Evolutionary conservation across 2,888 invertebrate genomes (phyloP), one percentile per base, ranked within the genome.

Genomic region (Autographa pulchrina): DNA sequence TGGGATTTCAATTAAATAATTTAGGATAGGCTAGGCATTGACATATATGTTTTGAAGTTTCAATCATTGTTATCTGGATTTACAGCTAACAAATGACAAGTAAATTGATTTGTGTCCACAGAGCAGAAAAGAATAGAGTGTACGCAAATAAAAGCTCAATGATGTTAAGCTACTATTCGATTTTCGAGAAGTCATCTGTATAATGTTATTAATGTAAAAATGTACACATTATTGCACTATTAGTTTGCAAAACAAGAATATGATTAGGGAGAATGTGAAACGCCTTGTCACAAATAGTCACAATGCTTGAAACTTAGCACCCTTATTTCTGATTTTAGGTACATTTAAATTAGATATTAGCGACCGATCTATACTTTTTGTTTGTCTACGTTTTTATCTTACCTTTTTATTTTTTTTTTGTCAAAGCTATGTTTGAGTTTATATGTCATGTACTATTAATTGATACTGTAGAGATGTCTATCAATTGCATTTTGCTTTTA

Each of bases 1-100:
- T 74, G 82, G 73, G 75, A 86, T 85, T 78, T 88, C 82, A 85
- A 88, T 89, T 86, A 82, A 77, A 77, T 76, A 81, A 82, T 83
- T 83, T 76, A 77, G 69, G 83, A 80, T 73, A 80, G 72, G 78
- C 76, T 72, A 68, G 77, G 74, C 76, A 75, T 72, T 83, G 76
- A 83, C 77, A 78, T 80, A 78, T 84, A 78, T 84, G 76, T 79
- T 85, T 85, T 73, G 73, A 69, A 83, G 65, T 73, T 75, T 75
- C 68, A 69, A 66, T 75, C 76, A 79, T 82, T 84, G 83, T 84
- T 81, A 65, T 77, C 63, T 61, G 14, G 52, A 52, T 62, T 61
- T 65, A 58, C 43, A 54, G 64, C 11, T 48, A 66, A 54, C 62
- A 61, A 62, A 62, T 68, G 68, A 67, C 65, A 61, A 75, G 54